Evolutionary conservation across 2,113 vertebrate species (phyloP).

Genomic region (Hydropotes inermis): DNA sequence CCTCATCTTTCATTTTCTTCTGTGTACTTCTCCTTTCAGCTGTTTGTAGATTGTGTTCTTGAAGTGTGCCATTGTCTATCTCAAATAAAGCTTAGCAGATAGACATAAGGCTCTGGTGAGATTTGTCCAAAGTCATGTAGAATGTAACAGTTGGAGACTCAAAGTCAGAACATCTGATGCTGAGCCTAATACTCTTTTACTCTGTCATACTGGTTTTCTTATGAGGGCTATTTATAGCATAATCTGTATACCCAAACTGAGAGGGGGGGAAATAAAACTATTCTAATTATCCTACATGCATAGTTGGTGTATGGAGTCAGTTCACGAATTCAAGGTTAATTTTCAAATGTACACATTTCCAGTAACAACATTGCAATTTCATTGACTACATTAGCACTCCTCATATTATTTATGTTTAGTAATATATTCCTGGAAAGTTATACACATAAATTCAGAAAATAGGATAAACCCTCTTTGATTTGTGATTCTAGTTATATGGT

Average conservation of each 20-base stretch:
- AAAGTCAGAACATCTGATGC: neutral
- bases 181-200: neutral
- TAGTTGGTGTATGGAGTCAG: neutral
- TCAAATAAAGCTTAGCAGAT: neutral
- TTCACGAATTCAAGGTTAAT: neutral
- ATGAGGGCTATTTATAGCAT: neutral
- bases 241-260: neutral
- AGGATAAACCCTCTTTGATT: neutral
- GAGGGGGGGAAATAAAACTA: neutral
- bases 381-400: neutral
- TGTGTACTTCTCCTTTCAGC: neutral
- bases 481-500: neutral
- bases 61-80: neutral
- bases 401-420: neutral
- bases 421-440: neutral
- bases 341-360: neutral
- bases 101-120: neutral
- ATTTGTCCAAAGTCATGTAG: neutral
- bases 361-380: neutral
- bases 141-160: neutral
- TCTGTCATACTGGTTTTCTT: neutral
- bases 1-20: neutral
- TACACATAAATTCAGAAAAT: neutral
- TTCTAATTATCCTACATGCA: neutral
- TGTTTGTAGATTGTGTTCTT: neutral